phyloP scores from a whole-genome alignment of 2,888 invertebrate genomes.

The Carterocephalus palaemon region DNA sequence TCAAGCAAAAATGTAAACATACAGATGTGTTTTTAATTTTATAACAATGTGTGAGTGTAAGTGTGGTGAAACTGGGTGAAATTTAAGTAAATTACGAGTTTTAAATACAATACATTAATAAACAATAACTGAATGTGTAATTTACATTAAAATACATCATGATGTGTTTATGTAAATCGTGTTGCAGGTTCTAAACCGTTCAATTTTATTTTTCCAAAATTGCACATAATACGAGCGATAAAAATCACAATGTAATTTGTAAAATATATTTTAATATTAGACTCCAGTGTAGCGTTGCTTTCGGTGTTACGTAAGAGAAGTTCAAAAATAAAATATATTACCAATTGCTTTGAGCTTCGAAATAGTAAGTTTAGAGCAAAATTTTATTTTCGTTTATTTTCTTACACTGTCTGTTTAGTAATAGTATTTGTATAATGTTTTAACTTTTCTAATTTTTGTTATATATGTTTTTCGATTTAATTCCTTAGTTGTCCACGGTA shows the following conservation, averaged over 20 bases:
- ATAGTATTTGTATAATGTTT: conserved; percentile 27
- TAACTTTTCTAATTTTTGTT: conserved; percentile 15
- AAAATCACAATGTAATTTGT: conserved; percentile 73
- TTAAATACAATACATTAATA: neutral
- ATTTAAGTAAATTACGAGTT: conserved; percentile 11
- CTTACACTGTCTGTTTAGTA: neutral
- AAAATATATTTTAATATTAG: conserved; percentile 49
- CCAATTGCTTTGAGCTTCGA: conserved; percentile 57
- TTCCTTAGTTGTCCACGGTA: too few relatives aligned
- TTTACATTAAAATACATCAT: conserved; percentile 21
- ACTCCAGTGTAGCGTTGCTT: conserved; percentile 66
- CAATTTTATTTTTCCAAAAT: conserved; percentile 59
- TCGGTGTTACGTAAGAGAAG: conserved; percentile 41
- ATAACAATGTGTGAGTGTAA: conserved; percentile 3
- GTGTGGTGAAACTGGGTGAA: conserved; percentile 9
- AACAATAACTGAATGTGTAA: neutral
- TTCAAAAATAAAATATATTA: conserved; percentile 36
- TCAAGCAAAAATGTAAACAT: too few relatives aligned
- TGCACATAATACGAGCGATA: conserved; percentile 70
- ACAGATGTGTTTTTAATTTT: conserved; percentile 1
- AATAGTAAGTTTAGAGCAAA: conserved; percentile 51
- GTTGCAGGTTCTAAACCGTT: conserved; percentile 68
- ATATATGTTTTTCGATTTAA: too few relatives aligned
- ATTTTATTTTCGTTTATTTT: neutral
- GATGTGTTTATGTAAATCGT: conserved; percentile 54